Evolutionary conservation across 1,140 invertebrate genomes (phyloP).

Genomic region (Pogonus chalceus): DNA sequence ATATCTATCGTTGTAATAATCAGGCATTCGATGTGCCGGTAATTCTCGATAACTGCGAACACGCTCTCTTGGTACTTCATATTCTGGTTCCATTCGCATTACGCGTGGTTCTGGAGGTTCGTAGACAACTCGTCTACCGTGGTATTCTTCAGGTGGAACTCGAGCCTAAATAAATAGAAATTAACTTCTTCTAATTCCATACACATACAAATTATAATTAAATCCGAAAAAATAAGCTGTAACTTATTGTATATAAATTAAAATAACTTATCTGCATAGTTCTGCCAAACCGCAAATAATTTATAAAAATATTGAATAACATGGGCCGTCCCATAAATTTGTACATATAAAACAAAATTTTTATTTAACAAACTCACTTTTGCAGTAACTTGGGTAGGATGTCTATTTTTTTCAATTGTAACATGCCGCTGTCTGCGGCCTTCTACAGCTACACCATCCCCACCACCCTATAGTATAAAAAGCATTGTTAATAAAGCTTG

Average conservation of each 20-base stretch:
- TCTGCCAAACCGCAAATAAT: too few species aligned
- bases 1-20: constrained; percentile 30
- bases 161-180: not conserved
- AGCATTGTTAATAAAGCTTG: too few species aligned
- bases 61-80: constrained; percentile 6
- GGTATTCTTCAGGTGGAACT: not conserved
- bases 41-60: constrained; percentile 22
- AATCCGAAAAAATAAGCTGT: too few species aligned
- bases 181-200: too few species aligned
- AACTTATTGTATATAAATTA: too few species aligned
- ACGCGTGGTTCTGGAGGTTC: not conserved
- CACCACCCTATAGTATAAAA: too few species aligned
- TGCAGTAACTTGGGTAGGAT: not conserved
- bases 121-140: not conserved
- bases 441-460: not conserved
- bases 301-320: too few species aligned
- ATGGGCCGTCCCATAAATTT: too few species aligned
- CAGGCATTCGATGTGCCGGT: constrained; percentile 25
- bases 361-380: not conserved
- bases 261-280: too few species aligned
- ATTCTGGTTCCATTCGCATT: constrained; percentile 5
- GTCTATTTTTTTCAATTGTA: not conserved
- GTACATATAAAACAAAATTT: too few species aligned
- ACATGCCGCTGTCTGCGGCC: not conserved
- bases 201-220: too few species aligned